phyloP scores from a whole-genome alignment of 2,113 vertebrate species.

The Thymallus thymallus region DNA sequence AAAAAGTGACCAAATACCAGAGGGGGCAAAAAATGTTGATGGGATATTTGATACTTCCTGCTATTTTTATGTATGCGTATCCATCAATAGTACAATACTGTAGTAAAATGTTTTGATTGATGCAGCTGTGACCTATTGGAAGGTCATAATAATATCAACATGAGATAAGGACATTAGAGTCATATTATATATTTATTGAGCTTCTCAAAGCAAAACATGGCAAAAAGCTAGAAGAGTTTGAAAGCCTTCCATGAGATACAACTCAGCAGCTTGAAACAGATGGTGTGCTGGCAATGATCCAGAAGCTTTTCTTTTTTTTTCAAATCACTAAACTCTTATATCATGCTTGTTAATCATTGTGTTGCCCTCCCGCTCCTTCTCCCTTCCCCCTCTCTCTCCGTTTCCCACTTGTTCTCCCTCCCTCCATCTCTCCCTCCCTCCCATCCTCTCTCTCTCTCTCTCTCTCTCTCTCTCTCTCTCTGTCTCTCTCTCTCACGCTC shows the following conservation, averaged over 20 bases:
- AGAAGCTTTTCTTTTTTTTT: constrained; percentile 44
- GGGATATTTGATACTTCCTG: constrained; percentile 27
- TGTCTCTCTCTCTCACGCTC: constrained; percentile 52
- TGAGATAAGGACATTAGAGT: neutral
- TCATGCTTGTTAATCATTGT: constrained; percentile 49
- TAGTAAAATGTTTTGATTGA: neutral
- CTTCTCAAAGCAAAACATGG: neutral
- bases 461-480: neutral
- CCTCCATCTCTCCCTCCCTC: no score
- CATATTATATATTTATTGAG: neutral
- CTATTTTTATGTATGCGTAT: constrained; percentile 30
- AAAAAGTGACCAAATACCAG: constrained; percentile 30
- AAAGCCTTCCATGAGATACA: neutral
- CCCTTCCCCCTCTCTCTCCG: constrained; percentile 27
- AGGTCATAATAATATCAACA: neutral
- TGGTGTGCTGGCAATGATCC: constrained; percentile 43
- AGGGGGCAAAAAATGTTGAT: constrained; percentile 49
- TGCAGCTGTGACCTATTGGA: neutral
- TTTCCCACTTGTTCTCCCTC: neutral
- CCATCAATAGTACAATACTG: neutral
- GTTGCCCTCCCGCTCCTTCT: neutral
- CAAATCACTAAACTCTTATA: constrained; percentile 52
- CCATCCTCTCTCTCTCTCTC: neutral
- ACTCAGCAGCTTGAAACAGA: constrained; percentile 40
- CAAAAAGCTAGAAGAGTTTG: neutral